Evolutionary conservation across 2,888 invertebrate genomes (phyloP).

Genomic region (Macaria notata): DNA sequence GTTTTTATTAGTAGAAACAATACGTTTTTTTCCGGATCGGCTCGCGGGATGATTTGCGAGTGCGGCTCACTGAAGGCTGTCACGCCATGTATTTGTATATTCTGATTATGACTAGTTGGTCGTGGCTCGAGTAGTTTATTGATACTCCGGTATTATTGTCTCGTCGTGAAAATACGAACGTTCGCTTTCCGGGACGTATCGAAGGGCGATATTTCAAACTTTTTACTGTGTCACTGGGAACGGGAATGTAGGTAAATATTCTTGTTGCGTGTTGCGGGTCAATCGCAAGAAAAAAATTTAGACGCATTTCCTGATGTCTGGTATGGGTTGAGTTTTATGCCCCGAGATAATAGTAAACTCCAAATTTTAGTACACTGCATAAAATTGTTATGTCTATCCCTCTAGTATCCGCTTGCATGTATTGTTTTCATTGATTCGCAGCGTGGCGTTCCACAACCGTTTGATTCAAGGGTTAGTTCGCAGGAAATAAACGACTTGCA

Average conservation of each 20-base stretch:
- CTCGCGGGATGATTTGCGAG: constrained; percentile 64
- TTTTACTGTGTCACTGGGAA: constrained; percentile 34
- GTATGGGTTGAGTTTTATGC: constrained; percentile 5
- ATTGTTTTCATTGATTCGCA: constrained; percentile 7
- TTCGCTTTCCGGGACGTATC: constrained; percentile 22
- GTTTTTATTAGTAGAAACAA: constrained; percentile 80
- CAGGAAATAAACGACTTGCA: too few species aligned
- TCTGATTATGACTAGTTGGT: constrained; percentile 37
- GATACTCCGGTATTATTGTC: constrained; percentile 33
- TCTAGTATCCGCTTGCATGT: not conserved
- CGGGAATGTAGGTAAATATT: constrained; percentile 25
- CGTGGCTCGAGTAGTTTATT: constrained; percentile 37
- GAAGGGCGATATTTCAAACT: constrained; percentile 26
- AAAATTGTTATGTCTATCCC: constrained; percentile 4
- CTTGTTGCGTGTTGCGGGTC: constrained; percentile 14
- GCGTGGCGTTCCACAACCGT: not conserved
- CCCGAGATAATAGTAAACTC: constrained; percentile 7
- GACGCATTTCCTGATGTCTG: constrained; percentile 14
- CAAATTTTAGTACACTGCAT: constrained; percentile 8
- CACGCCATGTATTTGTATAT: constrained; percentile 63
- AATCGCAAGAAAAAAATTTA: constrained; percentile 12
- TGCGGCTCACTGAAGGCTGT: constrained; percentile 60
- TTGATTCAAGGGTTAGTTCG: too few species aligned
- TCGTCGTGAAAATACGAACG: constrained; percentile 30
- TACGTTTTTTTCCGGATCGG: constrained; percentile 59